These are phyloP conservation scores for Thera britannica DNA, from an alignment of 2,888 invertebrate species.

Conservation along the genomic window DNA sequence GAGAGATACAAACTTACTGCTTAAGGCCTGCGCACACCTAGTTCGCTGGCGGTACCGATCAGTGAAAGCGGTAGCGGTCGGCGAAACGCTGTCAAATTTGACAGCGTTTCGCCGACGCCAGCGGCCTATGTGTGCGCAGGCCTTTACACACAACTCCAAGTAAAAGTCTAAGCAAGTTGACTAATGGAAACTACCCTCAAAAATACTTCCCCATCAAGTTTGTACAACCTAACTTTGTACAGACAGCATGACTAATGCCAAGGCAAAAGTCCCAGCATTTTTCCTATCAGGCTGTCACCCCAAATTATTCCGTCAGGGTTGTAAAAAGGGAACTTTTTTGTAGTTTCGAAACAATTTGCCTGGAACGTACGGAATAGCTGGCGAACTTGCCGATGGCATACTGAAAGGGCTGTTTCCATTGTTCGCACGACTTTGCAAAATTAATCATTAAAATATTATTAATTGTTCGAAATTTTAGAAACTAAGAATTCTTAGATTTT, in stretches of 20 bases:
- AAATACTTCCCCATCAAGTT: background rate
- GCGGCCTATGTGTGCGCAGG: too few relatives aligned
- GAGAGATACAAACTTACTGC: too few relatives aligned
- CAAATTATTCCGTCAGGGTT: slow-evolving; percentile 48
- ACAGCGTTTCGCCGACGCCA: too few relatives aligned
- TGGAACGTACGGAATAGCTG: slow-evolving; percentile 28
- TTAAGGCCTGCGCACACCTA: too few relatives aligned
- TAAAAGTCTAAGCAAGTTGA: background rate
- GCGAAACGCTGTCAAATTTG: too few relatives aligned
- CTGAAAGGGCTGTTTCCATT: slow-evolving; percentile 23
- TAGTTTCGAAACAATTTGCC: slow-evolving; percentile 43
- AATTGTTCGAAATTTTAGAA: too few relatives aligned
- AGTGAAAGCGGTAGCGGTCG: too few relatives aligned
- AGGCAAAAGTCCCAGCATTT: slow-evolving; percentile 29
- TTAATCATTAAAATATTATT: too few relatives aligned
- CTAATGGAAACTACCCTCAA: background rate
- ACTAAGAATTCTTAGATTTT: too few relatives aligned
- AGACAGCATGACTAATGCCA: slow-evolving; percentile 28
- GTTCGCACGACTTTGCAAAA: slow-evolving; percentile 1
- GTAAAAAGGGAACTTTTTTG: slow-evolving; percentile 45
- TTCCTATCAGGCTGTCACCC: slow-evolving; percentile 34
- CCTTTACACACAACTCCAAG: too few relatives aligned
- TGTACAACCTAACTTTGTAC: slow-evolving; percentile 10
- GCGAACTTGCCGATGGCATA: slow-evolving; percentile 34
- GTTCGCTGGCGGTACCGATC: too few relatives aligned